Conservation (phyloP, 2,113 vertebrate genomes). For the Malurus alboscapulatus region DNA sequence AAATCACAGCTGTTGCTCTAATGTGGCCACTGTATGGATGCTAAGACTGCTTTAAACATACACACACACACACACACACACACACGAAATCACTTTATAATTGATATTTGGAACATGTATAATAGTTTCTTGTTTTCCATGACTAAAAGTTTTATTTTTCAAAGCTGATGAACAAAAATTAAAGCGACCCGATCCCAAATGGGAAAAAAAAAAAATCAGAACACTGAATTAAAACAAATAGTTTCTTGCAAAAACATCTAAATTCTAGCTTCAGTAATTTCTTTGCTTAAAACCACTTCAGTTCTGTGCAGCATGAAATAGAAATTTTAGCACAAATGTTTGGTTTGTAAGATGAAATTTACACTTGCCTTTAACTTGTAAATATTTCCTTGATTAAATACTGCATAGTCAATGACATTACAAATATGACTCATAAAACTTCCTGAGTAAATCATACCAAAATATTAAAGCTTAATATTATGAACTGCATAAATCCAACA, state of each 20-base stretch:
- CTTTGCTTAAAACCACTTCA: background rate
- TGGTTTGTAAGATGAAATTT: background rate
- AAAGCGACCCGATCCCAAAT: background rate
- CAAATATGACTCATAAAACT: background rate
- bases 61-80: background rate
- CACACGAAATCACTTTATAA: background rate
- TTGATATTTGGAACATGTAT: background rate
- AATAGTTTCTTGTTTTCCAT: background rate
- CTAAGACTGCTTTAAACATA: background rate
- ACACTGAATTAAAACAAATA: background rate
- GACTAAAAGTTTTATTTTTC: background rate
- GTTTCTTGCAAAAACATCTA: background rate
- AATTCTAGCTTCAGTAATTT: background rate
- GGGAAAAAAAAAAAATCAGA: background rate
- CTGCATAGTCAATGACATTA: background rate
- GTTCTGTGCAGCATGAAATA: background rate
- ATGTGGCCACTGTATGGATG: background rate
- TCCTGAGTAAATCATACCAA: conserved; percentile 6
- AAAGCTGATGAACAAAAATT: background rate
- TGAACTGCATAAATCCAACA: background rate
- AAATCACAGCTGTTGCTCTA: background rate
- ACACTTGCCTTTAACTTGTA: conserved; percentile 14
- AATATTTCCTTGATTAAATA: conserved; percentile 41
- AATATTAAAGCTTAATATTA: background rate
- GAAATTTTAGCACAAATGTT: conserved; percentile 2